Percentiles rank a stretch among this genome's conserved stretches.
These are phyloP conservation scores for Malurus splendens DNA, from an alignment of 2,797 vertebrate species.

Conservation along the genomic window DNA sequence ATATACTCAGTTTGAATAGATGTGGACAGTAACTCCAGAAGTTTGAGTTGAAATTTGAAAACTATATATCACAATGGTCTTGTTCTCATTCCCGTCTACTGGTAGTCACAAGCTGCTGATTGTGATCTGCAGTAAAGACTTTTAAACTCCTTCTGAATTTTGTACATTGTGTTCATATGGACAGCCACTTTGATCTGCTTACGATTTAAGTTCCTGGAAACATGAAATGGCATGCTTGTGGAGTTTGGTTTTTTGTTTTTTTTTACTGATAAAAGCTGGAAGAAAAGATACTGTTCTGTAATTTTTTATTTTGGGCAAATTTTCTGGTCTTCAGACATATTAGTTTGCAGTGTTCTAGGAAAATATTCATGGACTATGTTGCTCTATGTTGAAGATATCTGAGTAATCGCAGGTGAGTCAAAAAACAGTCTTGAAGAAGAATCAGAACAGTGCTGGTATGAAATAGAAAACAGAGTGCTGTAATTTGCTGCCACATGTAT, in stretches of 20 bases:
- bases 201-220: neutral
- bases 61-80: neutral
- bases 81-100: neutral
- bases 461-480: neutral
- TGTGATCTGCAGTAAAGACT: neutral
- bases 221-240: neutral
- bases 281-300: neutral
- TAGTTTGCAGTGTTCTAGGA: neutral
- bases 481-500: neutral
- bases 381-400: neutral
- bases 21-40: neutral
- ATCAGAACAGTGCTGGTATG: neutral
- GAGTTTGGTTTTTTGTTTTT: neutral
- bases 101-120: neutral
- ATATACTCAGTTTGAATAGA: neutral
- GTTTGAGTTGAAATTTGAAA: neutral
- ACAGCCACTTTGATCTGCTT: neutral
- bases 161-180: neutral
- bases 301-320: neutral
- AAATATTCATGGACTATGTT: neutral
- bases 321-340: neutral
- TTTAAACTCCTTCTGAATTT: neutral
- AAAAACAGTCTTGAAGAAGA: neutral
- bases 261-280: neutral
- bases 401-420: neutral